Percentiles rank a stretch among this genome's conserved stretches.
Evolutionary conservation across 2,888 invertebrate species (phyloP).

Genomic region (Sycophila texana): DNA sequence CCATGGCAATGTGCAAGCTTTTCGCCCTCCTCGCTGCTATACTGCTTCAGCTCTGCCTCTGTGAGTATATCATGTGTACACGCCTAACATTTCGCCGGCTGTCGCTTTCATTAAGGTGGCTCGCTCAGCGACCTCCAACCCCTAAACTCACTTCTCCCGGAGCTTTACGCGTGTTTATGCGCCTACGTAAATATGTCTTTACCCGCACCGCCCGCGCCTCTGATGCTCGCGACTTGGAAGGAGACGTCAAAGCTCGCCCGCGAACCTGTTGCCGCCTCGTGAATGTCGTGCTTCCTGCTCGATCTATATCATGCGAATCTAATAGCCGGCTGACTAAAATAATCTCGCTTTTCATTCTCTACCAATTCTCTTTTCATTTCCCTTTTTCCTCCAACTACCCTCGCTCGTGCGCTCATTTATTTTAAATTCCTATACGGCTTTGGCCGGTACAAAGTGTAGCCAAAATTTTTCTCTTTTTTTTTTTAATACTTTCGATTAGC

Average conservation of each 20-base stretch:
- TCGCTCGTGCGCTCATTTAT: no score
- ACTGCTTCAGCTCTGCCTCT: constrained; percentile 71
- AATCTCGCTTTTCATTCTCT: no score
- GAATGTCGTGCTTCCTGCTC: no score
- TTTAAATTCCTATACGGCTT: no score
- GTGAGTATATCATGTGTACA: constrained; percentile 65
- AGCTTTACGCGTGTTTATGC: background rate
- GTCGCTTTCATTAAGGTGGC: constrained; percentile 45
- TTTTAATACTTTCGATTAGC: background rate
- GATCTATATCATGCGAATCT: no score
- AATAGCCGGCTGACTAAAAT: no score
- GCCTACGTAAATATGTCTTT: constrained; percentile 12
- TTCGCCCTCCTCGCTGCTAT: constrained; percentile 69
- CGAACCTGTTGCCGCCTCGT: background rate
- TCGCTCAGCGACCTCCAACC: background rate
- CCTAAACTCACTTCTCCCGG: background rate
- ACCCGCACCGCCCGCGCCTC: background rate
- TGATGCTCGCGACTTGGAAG: constrained; percentile 14
- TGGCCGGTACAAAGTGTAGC: no score
- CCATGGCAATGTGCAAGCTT: constrained; percentile 73
- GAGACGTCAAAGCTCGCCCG: constrained; percentile 24
- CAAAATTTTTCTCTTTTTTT: no score
- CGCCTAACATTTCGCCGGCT: constrained; percentile 6
- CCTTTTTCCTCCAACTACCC: no score
- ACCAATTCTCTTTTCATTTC: no score